Conservation (phyloP, 1,140 invertebrate species). For the Hermatobates lingyangjiaoensis region DNA sequence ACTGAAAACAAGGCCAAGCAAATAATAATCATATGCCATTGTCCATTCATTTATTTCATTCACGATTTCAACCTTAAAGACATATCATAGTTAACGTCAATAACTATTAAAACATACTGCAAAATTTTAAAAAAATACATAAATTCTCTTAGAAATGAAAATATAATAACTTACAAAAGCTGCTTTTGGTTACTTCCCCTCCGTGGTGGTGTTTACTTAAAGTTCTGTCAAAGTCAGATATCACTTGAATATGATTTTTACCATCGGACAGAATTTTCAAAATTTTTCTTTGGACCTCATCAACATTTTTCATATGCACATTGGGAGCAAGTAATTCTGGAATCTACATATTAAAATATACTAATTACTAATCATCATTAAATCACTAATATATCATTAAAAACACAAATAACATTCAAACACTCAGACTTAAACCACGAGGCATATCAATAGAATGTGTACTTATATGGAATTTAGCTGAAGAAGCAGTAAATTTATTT, state of each 20-base stretch:
- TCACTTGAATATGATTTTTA: slow-evolving; percentile 45
- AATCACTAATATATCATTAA: too few species aligned
- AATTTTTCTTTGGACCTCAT: slow-evolving; percentile 26
- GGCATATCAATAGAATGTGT: too few species aligned
- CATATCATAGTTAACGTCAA: neutral
- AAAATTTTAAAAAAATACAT: neutral
- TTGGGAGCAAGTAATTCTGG: slow-evolving; percentile 1
- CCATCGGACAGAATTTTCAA: slow-evolving; percentile 44
- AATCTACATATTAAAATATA: too few species aligned
- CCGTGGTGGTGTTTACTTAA: slow-evolving; percentile 34
- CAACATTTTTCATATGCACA: slow-evolving; percentile 8
- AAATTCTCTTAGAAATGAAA: neutral
- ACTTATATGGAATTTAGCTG: too few species aligned
- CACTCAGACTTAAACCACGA: too few species aligned
- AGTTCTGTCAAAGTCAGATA: slow-evolving; percentile 73
- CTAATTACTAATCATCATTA: too few species aligned
- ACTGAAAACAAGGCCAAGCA: neutral
- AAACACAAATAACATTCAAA: too few species aligned
- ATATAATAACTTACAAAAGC: slow-evolving; percentile 7
- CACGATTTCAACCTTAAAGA: neutral
- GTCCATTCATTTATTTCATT: neutral
- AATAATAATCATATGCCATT: neutral
- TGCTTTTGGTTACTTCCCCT: slow-evolving; percentile 7
- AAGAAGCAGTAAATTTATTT: too few species aligned
- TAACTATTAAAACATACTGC: neutral